Evolutionary conservation across 1,140 invertebrate species (phyloP).

Genomic region (Druon quercuslanigerum): DNA sequence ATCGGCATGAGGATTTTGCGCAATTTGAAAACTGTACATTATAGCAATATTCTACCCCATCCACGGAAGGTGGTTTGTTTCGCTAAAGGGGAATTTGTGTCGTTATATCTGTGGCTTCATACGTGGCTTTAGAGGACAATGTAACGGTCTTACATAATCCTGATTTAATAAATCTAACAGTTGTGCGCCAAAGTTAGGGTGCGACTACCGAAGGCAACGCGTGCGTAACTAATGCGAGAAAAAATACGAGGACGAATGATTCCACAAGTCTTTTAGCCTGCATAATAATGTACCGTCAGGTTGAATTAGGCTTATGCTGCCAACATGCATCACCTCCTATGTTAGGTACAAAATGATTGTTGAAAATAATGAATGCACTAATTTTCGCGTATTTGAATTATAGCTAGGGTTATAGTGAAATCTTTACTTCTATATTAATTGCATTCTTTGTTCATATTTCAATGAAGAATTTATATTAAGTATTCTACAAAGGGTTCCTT

Average conservation of each 20-base stretch:
- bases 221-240: slow-evolving; percentile 74
- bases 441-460: no score
- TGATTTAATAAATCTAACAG: slow-evolving; percentile 77
- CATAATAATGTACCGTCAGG: not conserved
- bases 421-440: no score
- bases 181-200: slow-evolving; percentile 64
- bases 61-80: slow-evolving; percentile 35
- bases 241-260: slow-evolving; percentile 46
- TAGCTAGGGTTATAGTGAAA: no score
- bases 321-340: no score
- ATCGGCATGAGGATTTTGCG: slow-evolving; percentile 39
- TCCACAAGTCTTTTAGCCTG: slow-evolving; percentile 24
- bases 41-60: slow-evolving; percentile 48
- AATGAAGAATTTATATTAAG: no score
- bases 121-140: slow-evolving; percentile 70
- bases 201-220: slow-evolving; percentile 59
- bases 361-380: no score
- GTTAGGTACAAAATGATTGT: no score
- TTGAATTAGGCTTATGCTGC: not conserved
- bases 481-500: no score
- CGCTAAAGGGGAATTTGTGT: slow-evolving; percentile 56
- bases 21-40: slow-evolving; percentile 52
- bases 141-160: slow-evolving; percentile 74
- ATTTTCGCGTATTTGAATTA: no score
- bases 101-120: slow-evolving; percentile 72